Percentiles rank a stretch among this genome's conserved stretches.
These are phyloP conservation scores for Diachasma alloeum DNA, from an alignment of 1,140 invertebrate species.

Conservation along the genomic window DNA sequence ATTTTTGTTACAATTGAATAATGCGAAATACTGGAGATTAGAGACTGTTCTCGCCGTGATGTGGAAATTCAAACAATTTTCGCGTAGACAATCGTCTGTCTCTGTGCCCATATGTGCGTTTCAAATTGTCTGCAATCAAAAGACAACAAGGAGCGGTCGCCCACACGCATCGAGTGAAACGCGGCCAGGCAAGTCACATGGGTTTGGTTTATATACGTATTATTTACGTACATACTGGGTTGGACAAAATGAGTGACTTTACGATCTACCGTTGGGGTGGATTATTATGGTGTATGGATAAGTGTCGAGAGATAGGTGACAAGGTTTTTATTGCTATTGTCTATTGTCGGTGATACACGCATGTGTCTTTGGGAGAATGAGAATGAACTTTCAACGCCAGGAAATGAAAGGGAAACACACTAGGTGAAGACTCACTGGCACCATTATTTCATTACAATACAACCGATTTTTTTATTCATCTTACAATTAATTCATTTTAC, in stretches of 20 bases:
- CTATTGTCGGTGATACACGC: constrained; percentile 4
- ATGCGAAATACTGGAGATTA: background rate
- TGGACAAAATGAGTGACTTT: constrained; percentile 31
- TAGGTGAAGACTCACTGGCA: too few species aligned
- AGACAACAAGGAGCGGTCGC: constrained; percentile 30
- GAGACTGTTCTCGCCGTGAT: background rate
- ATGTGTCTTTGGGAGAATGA: background rate
- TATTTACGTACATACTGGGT: background rate
- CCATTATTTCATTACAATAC: too few species aligned
- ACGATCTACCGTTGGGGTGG: constrained; percentile 25
- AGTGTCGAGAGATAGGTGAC: constrained; percentile 24
- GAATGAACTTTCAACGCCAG: background rate
- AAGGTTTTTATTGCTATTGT: constrained; percentile 10
- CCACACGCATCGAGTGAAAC: constrained; percentile 27
- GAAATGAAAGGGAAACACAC: too few species aligned
- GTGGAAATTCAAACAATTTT: background rate
- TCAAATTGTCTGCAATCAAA: constrained; percentile 27
- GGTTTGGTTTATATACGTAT: constrained; percentile 8
- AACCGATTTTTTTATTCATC: too few species aligned
- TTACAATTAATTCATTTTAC: too few species aligned
- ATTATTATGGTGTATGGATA: constrained; percentile 30
- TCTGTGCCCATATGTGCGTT: constrained; percentile 13
- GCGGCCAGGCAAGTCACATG: background rate
- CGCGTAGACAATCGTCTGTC: background rate
- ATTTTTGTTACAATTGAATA: background rate